Evolutionary conservation across 1,140 invertebrate genomes (phyloP), one percentile per base, ranked within the genome.

Genomic region (Linepithema humile): DNA sequence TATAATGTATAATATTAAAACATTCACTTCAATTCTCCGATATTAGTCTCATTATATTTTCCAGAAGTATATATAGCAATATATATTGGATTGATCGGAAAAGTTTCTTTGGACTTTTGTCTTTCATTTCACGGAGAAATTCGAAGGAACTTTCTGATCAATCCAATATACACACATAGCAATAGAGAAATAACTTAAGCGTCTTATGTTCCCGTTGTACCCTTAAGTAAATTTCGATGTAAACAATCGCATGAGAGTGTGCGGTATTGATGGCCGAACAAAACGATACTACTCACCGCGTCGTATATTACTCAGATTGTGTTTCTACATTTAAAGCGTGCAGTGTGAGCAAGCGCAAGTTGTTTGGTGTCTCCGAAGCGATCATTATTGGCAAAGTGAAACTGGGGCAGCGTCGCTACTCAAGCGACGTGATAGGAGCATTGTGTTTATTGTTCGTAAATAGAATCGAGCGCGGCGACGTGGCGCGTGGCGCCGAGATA

Each of bases 361-460:
- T 62, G 73, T 62, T 75, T 45, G 57, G 73, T 48, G 40, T 23
- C 57, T 62, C 73, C 17, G 57, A 17, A 53, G 53, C 70, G 70
- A 75, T 77, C 73, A 64, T 77, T 77, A 77, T 77, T 64, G 57
- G 59, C 59, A 62, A 77, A 77, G 59, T 48, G 73, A 77, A 77
- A 77, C 73, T 77, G 20, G 73, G 73, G 29, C 57, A 77, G 59
- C 70, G 50, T 40, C 59, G 73, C 43, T 29, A 35, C 55, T 64
- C 73, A 23, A 26, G 73, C 73, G 59, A 35, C 57, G 29, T 77
- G 73, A 77, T 77, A 77, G 57, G 40, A 62, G 29, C 73, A 77
- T 77, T 64, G 57, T 77, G 40, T 57, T 64, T 77, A 64, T 77
- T 77, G 73, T 77, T 77, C 57, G 73, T 35, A 77, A 77, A 64